Conservation (phyloP, 2,113 vertebrate genomes). For the Sebastes schlegelii region DNA sequence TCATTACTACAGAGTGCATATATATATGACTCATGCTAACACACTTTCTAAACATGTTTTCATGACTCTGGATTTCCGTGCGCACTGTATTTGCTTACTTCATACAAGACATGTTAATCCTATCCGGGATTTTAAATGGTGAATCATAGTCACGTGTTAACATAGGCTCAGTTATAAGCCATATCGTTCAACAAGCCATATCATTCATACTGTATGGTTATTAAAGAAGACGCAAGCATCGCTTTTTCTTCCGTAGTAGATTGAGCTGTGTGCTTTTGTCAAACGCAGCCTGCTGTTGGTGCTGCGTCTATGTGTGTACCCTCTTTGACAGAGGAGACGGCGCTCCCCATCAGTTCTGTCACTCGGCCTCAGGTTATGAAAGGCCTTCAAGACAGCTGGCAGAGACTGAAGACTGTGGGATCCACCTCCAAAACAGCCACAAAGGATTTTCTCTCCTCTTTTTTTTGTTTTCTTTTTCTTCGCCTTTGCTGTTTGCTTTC, state of each 20-base stretch:
- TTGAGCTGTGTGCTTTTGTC: neutral
- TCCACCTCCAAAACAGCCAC: constrained; percentile 42
- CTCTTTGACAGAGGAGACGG: constrained; percentile 52
- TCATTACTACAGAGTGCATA: neutral
- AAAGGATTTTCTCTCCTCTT: neutral
- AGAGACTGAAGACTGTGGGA: constrained; percentile 22
- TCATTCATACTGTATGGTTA: neutral
- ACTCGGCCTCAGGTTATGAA: constrained; percentile 60
- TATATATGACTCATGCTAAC: constrained; percentile 29
- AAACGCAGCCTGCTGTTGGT: constrained; percentile 11
- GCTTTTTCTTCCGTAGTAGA: neutral
- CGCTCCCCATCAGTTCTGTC: constrained; percentile 60
- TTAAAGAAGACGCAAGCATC: neutral
- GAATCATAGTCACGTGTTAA: constrained; percentile 6
- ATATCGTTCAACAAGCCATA: neutral
- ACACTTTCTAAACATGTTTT: constrained; percentile 2
- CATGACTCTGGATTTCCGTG: constrained; percentile 50
- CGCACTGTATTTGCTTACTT: constrained; percentile 16
- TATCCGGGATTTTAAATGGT: constrained; percentile 21
- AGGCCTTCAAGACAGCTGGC: constrained; percentile 55
- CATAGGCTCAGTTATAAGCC: neutral
- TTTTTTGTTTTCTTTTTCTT: neutral
- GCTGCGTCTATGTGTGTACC: constrained; percentile 32
- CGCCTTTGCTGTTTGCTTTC: constrained; percentile 21
- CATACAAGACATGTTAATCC: constrained; percentile 43